A percentile compares a stretch with the other conserved stretches of the same genome.
These are phyloP conservation scores for Harpagus bidentatus DNA, from an alignment of 2,113 vertebrate genomes.

Conservation along the genomic window DNA sequence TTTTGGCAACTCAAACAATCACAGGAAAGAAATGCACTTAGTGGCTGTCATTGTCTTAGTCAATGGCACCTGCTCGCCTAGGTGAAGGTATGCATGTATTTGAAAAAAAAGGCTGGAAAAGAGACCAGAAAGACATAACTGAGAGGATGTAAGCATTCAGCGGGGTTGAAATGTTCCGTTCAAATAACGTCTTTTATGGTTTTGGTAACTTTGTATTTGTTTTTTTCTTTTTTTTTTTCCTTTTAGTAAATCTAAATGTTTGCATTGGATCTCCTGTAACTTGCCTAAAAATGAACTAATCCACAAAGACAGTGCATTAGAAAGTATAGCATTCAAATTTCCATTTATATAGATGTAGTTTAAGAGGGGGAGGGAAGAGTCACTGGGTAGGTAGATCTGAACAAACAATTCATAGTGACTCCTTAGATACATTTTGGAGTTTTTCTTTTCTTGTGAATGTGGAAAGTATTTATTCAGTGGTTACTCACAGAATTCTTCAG, in stretches of 20 bases:
- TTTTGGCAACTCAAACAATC: not conserved
- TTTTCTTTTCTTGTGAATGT: not conserved
- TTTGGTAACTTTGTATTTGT: not conserved
- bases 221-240: not conserved
- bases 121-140: not conserved
- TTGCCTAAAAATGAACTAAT: not conserved
- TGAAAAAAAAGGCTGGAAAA: not conserved
- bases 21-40: not conserved
- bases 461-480: not conserved
- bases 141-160: not conserved
- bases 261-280: not conserved
- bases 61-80: not conserved
- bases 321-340: not conserved
- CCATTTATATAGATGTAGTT: not conserved
- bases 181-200: not conserved
- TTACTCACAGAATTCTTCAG: constrained; percentile 5
- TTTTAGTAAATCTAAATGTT: not conserved
- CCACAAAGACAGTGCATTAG: not conserved
- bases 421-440: not conserved
- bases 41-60: not conserved
- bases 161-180: not conserved
- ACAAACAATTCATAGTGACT: not conserved
- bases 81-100: not conserved
- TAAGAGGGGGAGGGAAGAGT: not conserved
- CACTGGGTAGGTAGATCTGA: not conserved